Evolutionary conservation across 2,888 invertebrate genomes (phyloP).

Genomic region (Metallyticus violacea): DNA sequence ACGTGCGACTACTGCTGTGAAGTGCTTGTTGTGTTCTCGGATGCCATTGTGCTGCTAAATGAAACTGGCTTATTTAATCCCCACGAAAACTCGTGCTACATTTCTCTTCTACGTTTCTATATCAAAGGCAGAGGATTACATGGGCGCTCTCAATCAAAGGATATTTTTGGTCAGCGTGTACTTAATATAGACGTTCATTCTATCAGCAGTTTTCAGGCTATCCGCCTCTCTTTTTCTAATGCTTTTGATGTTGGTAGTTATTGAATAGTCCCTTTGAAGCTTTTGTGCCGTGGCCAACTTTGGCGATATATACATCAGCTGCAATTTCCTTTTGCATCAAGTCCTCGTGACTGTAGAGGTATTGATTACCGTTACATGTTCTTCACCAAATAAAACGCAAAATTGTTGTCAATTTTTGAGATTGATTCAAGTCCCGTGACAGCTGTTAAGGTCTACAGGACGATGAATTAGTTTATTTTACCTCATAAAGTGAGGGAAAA

Average conservation of each 20-base stretch:
- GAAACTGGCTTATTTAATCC: background rate
- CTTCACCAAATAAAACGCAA: too few relatives aligned
- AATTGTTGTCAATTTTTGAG: too few relatives aligned
- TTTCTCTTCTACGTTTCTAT: background rate
- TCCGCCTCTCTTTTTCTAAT: background rate
- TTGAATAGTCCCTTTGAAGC: slow-evolving; percentile 12
- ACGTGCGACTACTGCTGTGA: too few relatives aligned
- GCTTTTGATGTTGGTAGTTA: slow-evolving; percentile 10
- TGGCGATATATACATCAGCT: background rate
- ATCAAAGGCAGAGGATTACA: background rate
- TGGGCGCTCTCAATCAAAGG: slow-evolving; percentile 6
- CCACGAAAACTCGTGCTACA: background rate
- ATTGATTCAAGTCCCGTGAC: too few relatives aligned
- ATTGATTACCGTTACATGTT: background rate
- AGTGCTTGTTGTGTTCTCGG: too few relatives aligned
- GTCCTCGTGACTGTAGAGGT: background rate
- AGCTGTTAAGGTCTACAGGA: too few relatives aligned
- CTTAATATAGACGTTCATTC: slow-evolving; percentile 1
- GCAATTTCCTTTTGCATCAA: background rate
- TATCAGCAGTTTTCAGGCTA: background rate
- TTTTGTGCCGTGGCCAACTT: background rate
- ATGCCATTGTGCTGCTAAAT: background rate
- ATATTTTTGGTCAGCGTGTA: slow-evolving; percentile 16
- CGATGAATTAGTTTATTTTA: too few relatives aligned
- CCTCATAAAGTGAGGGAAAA: too few relatives aligned